Evolutionary conservation across 2,113 vertebrate genomes (phyloP), one percentile per base, ranked within the genome.

Genomic region (Pygathrix nemaeus): DNA sequence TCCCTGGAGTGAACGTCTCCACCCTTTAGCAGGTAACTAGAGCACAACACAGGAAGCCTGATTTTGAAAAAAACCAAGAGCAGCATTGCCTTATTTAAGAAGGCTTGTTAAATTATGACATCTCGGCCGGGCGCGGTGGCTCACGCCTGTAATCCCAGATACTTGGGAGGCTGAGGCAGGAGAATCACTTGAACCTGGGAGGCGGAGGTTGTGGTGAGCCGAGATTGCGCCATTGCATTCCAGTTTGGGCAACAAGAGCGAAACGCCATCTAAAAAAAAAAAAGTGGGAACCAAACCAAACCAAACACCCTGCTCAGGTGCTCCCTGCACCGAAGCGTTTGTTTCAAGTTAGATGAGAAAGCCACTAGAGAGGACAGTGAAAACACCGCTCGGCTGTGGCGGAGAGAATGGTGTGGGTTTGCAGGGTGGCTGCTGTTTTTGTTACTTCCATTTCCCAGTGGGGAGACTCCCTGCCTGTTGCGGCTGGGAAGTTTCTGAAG

Each of bases 391-490:
- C 4, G 66, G 35, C 59, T 27, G 43, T n/a, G 1, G 20, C 10
- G 73, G 55, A 25, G 45, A 89, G 38, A 83, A 35, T 0, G 25
- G 35, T 27, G 25, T 38, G 21, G 21, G 18, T 25, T 0, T 3
- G 21, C 1, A 11, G 13, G 40, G 40, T 6, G 23, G 30, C 40
- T 0, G 11, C 14, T 45, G 68, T 8, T 11, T 8, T 1, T 25
- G 32, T n/a, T 16, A 2, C 55, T n/a, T 38, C 84, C 61, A 1
- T 66, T 61, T 48, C n/a, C 78, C 0, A 8, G 30, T 8, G 68
- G 12, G 9, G 40, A 66, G 40, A 78, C 6, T 27, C 25, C 2
- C 0, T 0, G 27, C 11, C 57, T 0, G 6, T 48, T n/a, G 86
- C 72, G 20, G 13, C 9, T 79, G 76, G 61, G 50, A 59, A 25